Evolutionary conservation across 2,888 invertebrate genomes (phyloP).

Genomic region (Bombyx huttoni): DNA sequence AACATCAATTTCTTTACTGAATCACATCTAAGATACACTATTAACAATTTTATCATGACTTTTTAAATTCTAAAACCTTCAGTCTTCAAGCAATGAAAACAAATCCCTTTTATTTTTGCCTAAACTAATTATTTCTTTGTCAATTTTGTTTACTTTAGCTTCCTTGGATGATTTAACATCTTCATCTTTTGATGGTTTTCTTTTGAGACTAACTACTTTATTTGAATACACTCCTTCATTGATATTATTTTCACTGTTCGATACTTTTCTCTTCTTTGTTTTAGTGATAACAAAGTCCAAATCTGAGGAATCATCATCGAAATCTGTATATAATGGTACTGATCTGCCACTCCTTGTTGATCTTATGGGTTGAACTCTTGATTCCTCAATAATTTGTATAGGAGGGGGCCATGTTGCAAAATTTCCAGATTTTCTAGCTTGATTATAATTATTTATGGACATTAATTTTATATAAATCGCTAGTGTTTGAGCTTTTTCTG

Average conservation of each 20-base stretch:
- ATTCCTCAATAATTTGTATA: slow-evolving; percentile 54
- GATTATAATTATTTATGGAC: slow-evolving; percentile 52
- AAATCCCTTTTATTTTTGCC: slow-evolving; percentile 27
- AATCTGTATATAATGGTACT: slow-evolving; percentile 52
- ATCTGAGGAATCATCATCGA: slow-evolving; percentile 61
- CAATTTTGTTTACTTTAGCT: slow-evolving; percentile 26
- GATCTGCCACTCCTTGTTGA: slow-evolving; percentile 58
- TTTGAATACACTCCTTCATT: slow-evolving; percentile 36
- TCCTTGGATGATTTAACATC: slow-evolving; percentile 38
- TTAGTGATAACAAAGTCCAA: slow-evolving; percentile 51
- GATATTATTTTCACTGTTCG: slow-evolving; percentile 33
- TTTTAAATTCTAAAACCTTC: too few species aligned
- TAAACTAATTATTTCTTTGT: slow-evolving; percentile 20
- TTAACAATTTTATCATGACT: too few species aligned
- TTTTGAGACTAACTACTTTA: slow-evolving; percentile 49
- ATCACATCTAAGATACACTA: too few species aligned
- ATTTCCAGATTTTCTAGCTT: slow-evolving; percentile 44
- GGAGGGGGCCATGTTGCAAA: slow-evolving; percentile 57
- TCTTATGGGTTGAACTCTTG: slow-evolving; percentile 42
- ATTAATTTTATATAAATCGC: slow-evolving; percentile 59
- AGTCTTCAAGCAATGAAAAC: slow-evolving; percentile 39
- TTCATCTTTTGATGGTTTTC: slow-evolving; percentile 51
- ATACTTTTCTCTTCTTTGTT: slow-evolving; percentile 50
- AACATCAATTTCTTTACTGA: too few species aligned
- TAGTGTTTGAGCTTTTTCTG: slow-evolving; percentile 52